Evolutionary conservation across 2,797 vertebrate genomes (phyloP).

Genomic region (Falco berigora): DNA sequence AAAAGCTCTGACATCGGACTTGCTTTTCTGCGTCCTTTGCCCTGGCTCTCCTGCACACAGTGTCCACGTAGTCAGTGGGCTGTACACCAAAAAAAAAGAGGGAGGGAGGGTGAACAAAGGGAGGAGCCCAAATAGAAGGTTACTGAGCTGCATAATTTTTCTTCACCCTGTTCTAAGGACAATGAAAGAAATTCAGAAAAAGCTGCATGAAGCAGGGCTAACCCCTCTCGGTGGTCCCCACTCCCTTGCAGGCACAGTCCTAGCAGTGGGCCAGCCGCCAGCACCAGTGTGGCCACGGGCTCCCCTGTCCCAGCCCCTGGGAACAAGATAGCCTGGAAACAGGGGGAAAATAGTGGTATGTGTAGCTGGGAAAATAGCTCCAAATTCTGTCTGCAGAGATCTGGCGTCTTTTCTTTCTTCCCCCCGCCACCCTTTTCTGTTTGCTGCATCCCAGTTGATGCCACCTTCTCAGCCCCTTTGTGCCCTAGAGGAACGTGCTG

Average conservation of each 20-base stretch:
- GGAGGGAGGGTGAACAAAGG: neutral
- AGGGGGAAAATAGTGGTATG: neutral
- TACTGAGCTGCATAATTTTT: neutral
- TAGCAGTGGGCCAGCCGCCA: neutral
- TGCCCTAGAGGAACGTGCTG: neutral
- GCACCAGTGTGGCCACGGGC: neutral
- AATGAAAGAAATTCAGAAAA: neutral
- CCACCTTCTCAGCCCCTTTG: neutral
- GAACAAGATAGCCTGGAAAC: neutral
- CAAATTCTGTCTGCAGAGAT: neutral
- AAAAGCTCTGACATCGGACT: neutral
- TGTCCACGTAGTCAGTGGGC: slow-evolving; percentile 33
- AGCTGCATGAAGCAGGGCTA: neutral
- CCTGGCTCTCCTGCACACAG: neutral
- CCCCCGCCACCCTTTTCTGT: too few species aligned
- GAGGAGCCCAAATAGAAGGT: neutral
- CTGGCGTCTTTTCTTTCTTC: neutral
- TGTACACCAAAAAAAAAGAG: neutral
- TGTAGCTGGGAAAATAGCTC: neutral
- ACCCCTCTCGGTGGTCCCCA: neutral
- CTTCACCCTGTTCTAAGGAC: slow-evolving; percentile 31
- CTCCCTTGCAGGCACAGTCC: neutral
- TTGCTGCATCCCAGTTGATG: neutral
- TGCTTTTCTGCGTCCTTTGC: neutral
- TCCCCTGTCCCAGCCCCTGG: neutral